Evolutionary conservation across 2,888 invertebrate genomes (phyloP).

Genomic region (Drosophila mulleri): DNA sequence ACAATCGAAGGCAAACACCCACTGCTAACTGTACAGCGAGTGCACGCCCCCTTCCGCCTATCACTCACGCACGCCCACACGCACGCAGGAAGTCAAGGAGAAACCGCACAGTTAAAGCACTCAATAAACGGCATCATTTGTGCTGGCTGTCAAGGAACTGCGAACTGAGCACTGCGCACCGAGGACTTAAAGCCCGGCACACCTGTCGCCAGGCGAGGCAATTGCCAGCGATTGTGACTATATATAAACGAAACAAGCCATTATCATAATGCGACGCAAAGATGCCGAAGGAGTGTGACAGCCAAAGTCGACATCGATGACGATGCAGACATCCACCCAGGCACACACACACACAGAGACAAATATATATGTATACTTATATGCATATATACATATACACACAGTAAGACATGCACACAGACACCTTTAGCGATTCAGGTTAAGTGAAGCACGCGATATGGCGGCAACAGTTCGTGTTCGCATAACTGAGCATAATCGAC

Average conservation of each 20-base stretch:
- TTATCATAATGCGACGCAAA: conserved; percentile 72
- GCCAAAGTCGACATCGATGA: conserved; percentile 57
- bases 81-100: not conserved
- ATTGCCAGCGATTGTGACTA: conserved; percentile 45
- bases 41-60: not conserved
- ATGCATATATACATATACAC: not conserved
- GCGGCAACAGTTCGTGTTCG: conserved; percentile 78
- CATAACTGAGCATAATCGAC: conserved; percentile 81
- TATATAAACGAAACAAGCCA: conserved; percentile 75
- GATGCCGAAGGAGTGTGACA: conserved; percentile 59
- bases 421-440: conserved; percentile 67
- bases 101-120: conserved; percentile 65
- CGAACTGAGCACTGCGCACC: conserved; percentile 22
- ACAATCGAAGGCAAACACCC: conserved; percentile 46
- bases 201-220: conserved; percentile 56
- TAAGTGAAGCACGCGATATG: conserved; percentile 73
- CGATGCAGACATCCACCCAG: conserved; percentile 27
- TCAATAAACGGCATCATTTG: conserved; percentile 76
- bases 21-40: not conserved
- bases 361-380: not conserved
- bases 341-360: not conserved
- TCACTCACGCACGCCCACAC: not conserved
- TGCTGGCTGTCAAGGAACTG: conserved; percentile 56
- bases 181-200: conserved; percentile 60
- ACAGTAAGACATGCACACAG: conserved; percentile 9